Evolutionary conservation across 2,888 invertebrate genomes (phyloP).

Genomic region (Ormyrus labotus): DNA sequence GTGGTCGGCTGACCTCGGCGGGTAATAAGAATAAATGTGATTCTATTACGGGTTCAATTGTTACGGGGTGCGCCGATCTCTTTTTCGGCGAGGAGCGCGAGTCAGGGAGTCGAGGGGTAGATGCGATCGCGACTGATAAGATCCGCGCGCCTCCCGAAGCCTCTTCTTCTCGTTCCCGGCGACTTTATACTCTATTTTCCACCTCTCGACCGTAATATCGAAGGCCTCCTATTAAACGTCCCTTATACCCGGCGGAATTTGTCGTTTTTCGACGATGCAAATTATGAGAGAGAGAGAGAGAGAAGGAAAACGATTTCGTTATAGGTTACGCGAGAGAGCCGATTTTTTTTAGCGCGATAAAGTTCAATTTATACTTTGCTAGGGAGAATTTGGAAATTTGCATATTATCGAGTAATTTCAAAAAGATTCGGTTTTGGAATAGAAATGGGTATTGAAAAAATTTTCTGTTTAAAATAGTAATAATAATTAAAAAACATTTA

Average conservation of each 20-base stretch:
- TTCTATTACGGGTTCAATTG: slow-evolving; percentile 76
- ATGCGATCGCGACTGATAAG: slow-evolving; percentile 69
- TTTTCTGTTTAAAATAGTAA: too few species aligned
- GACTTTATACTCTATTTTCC: slow-evolving; percentile 60
- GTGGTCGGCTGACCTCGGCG: slow-evolving; percentile 71
- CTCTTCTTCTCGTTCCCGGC: slow-evolving; percentile 38
- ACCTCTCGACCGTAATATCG: slow-evolving; percentile 30
- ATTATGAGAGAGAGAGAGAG: slow-evolving; percentile 14
- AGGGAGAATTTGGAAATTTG: too few species aligned
- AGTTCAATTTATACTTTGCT: too few species aligned
- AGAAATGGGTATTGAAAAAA: too few species aligned
- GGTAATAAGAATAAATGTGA: slow-evolving; percentile 76
- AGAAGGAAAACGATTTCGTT: not conserved
- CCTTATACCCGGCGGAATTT: slow-evolving; percentile 41
- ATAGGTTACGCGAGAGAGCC: not conserved
- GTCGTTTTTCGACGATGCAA: slow-evolving; percentile 50
- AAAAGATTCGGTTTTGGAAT: too few species aligned
- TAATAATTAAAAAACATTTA: too few species aligned
- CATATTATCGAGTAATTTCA: too few species aligned
- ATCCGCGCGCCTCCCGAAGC: slow-evolving; percentile 46
- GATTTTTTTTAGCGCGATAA: too few species aligned
- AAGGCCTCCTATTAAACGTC: slow-evolving; percentile 10
- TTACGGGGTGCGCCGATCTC: slow-evolving; percentile 66
- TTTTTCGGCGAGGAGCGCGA: slow-evolving; percentile 8
- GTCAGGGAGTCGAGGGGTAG: slow-evolving; percentile 62